Conservation (phyloP, 2,888 invertebrate species). For the Julus scandinavius region DNA sequence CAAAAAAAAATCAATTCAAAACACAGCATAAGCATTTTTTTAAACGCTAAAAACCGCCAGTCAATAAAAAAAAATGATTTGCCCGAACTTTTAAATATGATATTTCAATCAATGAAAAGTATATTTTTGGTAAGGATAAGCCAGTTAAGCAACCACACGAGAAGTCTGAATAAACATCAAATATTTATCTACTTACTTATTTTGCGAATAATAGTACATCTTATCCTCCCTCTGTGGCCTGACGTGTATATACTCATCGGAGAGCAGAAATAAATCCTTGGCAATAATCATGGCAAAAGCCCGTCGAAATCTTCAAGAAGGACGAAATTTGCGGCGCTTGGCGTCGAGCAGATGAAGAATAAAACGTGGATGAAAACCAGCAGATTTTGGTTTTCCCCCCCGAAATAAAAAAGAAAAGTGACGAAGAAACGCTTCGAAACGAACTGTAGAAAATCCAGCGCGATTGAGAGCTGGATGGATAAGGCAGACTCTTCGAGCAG, state of each 20-base stretch:
- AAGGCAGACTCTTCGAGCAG: not conserved
- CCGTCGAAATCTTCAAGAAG: not conserved
- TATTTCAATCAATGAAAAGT: not conserved
- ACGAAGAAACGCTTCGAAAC: not conserved
- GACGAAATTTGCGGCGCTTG: not conserved
- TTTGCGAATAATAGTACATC: conserved; percentile 53
- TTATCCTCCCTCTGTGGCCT: conserved; percentile 53
- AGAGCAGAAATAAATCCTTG: conserved; percentile 56
- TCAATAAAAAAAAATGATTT: too few relatives aligned
- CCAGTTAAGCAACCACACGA: not conserved
- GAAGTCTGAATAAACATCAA: not conserved
- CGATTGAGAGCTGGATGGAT: not conserved
- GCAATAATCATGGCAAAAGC: conserved; percentile 53
- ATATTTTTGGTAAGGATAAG: not conserved
- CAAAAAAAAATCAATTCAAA: not conserved
- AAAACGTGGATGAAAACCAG: not conserved
- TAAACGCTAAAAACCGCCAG: too few relatives aligned
- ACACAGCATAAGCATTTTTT: not conserved
- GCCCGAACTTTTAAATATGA: not conserved
- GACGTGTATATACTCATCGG: conserved; percentile 54
- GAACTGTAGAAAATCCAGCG: not conserved
- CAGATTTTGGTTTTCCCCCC: not conserved
- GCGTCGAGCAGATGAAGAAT: not conserved
- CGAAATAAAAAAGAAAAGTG: not conserved
- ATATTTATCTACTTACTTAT: conserved; percentile 48